Percentiles rank a stretch among this genome's conserved stretches.
These are phyloP conservation scores for Epinephelus cyanopodus DNA, from an alignment of 2,113 vertebrate species.

Conservation along the genomic window DNA sequence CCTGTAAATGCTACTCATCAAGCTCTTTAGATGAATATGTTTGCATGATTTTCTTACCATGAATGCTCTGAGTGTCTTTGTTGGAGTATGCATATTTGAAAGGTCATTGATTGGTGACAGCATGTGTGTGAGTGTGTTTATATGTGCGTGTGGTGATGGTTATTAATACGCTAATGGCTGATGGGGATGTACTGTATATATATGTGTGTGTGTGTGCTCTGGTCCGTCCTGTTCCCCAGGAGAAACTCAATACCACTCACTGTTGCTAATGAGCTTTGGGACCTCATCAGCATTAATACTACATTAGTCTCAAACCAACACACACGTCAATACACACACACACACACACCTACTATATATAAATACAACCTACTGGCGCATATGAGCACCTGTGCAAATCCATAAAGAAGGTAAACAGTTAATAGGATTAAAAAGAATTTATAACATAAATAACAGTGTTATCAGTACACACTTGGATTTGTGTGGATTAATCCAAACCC, in stretches of 20 bases:
- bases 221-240: constrained; percentile 59
- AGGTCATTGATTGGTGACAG: constrained; percentile 65
- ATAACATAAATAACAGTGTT: constrained; percentile 27
- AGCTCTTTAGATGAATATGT: constrained; percentile 36
- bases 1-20: constrained; percentile 29
- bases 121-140: background rate
- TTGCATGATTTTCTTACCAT: constrained; percentile 40
- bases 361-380: constrained; percentile 35
- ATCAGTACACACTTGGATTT: constrained; percentile 48
- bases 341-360: constrained; percentile 30
- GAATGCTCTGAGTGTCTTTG: constrained; percentile 38
- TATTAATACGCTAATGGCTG: constrained; percentile 65
- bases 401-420: constrained; percentile 62
- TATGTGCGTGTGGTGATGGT: constrained; percentile 49
- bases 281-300: constrained; percentile 83
- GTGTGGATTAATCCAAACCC: constrained; percentile 53
- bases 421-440: constrained; percentile 70
- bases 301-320: constrained; percentile 73
- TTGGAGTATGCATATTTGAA: constrained; percentile 47
- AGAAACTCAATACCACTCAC: constrained; percentile 80
- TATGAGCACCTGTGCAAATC: constrained; percentile 60
- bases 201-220: constrained; percentile 43
- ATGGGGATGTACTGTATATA: constrained; percentile 46
- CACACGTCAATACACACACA: constrained; percentile 44
- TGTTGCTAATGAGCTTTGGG: constrained; percentile 82